Base-by-base conservation (phyloP, 2,888 invertebrate species). In the Neuroscelio doddi region DNA sequence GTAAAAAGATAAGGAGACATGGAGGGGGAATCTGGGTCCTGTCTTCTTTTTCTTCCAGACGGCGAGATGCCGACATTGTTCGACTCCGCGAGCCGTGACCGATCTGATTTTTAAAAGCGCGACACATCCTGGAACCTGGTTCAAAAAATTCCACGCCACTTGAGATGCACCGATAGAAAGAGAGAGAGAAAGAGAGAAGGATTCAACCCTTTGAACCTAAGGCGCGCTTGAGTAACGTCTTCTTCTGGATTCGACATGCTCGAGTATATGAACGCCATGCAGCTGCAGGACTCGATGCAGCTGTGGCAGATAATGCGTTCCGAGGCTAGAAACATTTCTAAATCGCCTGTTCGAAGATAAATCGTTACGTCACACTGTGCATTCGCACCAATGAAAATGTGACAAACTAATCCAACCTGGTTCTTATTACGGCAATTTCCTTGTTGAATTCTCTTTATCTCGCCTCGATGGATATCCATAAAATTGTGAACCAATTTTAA, bases 31-130 rank as follows among this genome's bases (percentile, higher is more conserved):
- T 12, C 30, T 34, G 14, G 34, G 34, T 34, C 34, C 5, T 21
- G 2, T 34, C 34, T 14, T 34, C 14, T 12, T 34, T 10, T 16
- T 47, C 41, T 56, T 52, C 49, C 56, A 56, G 57, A 39, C 61
- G 61, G 65, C 65, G 57, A 61, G 50, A 62, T 57, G 62, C 51
- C 65, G 65, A 68, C 68, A 69, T 69, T 65, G 68, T 69, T 65
- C 68, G 44, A 50, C 65, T 66, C 56, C 80, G 79, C 72, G 71
- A 74, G 72, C 79, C 66, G 81, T 82, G 82, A 83, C 83, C 82
- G 83, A 83, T 82, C 74, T 79, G 76, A 83, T 83, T 83, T 83
- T 81, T 81, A 82, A 82, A 80, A 76, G 74, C 66, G 74, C 71
- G 74, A 61, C 69, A 64, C 64, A 46, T 62, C 65, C 59, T 53